Evolutionary conservation across 2,113 vertebrate species (phyloP).

Genomic region (Cephalopholis sonnerati): DNA sequence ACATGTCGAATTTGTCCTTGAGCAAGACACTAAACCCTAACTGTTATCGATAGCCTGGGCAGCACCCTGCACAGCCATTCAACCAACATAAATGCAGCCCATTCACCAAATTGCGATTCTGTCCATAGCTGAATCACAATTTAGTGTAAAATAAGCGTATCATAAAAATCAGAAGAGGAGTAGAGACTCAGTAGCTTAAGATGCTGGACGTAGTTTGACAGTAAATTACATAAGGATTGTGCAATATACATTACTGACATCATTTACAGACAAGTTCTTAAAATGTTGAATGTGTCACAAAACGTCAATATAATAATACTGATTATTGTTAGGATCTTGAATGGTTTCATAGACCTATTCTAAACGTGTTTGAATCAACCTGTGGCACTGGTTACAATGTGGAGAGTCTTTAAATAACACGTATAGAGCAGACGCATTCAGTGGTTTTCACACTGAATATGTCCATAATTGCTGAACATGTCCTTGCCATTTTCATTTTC

Average conservation of each 20-base stretch:
- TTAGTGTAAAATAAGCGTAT: no score
- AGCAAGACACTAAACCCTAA: not conserved
- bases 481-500: not conserved
- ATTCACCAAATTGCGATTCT: not conserved
- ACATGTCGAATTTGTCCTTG: not conserved
- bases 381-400: not conserved
- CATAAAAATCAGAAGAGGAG: not conserved
- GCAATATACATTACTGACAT: no score
- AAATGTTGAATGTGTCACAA: not conserved
- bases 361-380: not conserved
- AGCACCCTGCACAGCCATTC: no score
- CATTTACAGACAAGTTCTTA: not conserved
- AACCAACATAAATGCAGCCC: not conserved
- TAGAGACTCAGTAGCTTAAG: not conserved
- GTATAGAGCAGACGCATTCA: not conserved
- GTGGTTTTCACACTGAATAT: not conserved
- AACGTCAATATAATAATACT: not conserved
- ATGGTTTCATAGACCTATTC: not conserved
- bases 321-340: not conserved
- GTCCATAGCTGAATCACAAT: not conserved
- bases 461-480: not conserved
- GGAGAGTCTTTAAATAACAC: not conserved
- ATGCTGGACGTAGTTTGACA: not conserved
- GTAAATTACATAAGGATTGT: not conserved
- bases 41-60: not conserved